Conservation (phyloP, 2,888 invertebrate species). For the Lissocephala sabroskyi region DNA sequence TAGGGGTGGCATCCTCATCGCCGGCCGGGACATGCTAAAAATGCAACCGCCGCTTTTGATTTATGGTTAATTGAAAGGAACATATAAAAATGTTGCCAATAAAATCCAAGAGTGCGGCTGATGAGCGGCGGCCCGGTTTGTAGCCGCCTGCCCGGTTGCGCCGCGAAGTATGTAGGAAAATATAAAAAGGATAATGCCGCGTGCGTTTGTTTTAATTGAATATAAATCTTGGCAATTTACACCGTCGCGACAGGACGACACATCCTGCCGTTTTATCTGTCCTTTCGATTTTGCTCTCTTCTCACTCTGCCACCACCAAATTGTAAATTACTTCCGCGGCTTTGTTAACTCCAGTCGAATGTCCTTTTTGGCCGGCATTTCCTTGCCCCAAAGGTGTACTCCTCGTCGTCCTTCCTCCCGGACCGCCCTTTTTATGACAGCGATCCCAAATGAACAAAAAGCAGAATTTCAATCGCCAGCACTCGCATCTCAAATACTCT, state of each 20-base stretch:
- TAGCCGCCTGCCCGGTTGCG: too few species aligned
- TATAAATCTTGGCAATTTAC: conserved; percentile 67
- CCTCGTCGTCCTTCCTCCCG: conserved; percentile 7
- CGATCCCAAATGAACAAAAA: background rate
- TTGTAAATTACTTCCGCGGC: conserved; percentile 69
- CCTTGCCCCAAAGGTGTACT: conserved; percentile 41
- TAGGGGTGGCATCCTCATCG: conserved; percentile 46
- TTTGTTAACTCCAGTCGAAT: conserved; percentile 48
- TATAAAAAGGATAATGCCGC: conserved; percentile 44
- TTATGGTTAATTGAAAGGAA: conserved; percentile 61
- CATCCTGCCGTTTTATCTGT: conserved; percentile 42
- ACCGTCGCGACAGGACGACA: conserved; percentile 40
- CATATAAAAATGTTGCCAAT: conserved; percentile 58
- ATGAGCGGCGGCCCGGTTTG: conserved; percentile 11
- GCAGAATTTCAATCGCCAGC: too few species aligned
- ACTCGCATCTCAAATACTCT: too few species aligned
- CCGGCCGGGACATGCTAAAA: conserved; percentile 28
- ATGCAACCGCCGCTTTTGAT: conserved; percentile 51
- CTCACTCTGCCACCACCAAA: conserved; percentile 28
- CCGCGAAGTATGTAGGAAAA: too few species aligned
- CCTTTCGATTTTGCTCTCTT: conserved; percentile 23
- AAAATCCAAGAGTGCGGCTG: conserved; percentile 34
- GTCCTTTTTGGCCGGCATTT: conserved; percentile 24
- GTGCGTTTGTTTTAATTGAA: conserved; percentile 59
- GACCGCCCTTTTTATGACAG: conserved; percentile 38